Base-by-base conservation (phyloP, 2,113 vertebrate genomes). In the Heterochromis multidens region DNA sequence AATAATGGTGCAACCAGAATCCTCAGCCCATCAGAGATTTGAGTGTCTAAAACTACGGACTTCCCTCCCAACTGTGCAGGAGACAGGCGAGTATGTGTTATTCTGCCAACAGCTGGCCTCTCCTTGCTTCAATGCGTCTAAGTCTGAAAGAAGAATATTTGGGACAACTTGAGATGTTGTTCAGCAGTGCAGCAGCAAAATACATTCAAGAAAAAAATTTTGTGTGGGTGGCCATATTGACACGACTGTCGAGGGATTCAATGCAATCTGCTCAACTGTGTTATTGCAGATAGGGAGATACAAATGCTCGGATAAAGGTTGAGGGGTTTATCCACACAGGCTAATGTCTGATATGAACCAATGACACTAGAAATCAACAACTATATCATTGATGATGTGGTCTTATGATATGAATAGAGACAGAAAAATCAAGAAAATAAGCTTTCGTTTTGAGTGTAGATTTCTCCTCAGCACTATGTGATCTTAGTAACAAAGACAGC, bases 71-170 rank as follows among this genome's bases (percentile, higher is more conserved):
- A 52, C 63, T 81, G 70, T 72, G 58, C 31, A 60, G 59, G 21
- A 57, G 70, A 86, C 56, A 57, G 19, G 52, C 2, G 0, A 70
- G 72, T 59, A 5, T 78, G 27, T 78, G 16, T 72, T 82, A 25
- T 79, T 74, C 58, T 85, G 85, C 57, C 35, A 90, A 74, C 91
- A 93, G 86, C 91, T 92, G 90, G 84, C 57, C 6, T 77, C n/a
- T 83, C 37, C 33, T 74, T 76, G 86, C 93, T 85, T 84, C 89
- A 79, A 2, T 77, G 79, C 31, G 0, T 61, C 49, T 88, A 43
- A 88, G 60, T 52, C 67, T 33, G 76, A 54, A 43, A 80, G 27
- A 52, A 78, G 56, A 88, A 83, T 82, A 79, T 86, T 80, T 79
- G 10, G 76, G 89, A 88, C 79, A 89, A 82, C 31, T 84, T 82